Evolutionary conservation across 2,888 invertebrate species (phyloP).

Genomic region (Phragmatobia fuliginosa): DNA sequence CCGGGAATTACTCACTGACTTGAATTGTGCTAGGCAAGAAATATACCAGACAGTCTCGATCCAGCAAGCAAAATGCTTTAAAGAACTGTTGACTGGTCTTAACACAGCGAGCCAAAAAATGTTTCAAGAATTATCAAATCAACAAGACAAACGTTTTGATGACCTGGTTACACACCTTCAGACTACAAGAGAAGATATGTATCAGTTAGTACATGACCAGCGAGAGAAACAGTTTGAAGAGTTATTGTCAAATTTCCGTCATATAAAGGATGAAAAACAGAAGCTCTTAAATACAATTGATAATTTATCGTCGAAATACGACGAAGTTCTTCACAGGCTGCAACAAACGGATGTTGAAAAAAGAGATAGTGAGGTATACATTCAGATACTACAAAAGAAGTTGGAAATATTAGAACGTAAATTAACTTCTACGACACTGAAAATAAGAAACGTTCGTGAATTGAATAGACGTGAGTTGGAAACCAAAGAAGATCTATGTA

Average conservation of each 20-base stretch:
- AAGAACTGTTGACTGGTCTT: not conserved
- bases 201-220: not conserved
- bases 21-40: not conserved
- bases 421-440: not conserved
- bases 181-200: not conserved
- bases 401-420: not conserved
- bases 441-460: not conserved
- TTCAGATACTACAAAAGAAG: not conserved
- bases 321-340: not conserved
- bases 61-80: not conserved
- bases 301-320: not conserved
- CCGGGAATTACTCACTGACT: not conserved
- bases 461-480: not conserved
- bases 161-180: not conserved
- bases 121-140: not conserved
- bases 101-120: not conserved
- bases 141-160: not conserved
- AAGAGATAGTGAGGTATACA: not conserved
- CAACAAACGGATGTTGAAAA: not conserved
- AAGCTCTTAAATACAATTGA: not conserved
- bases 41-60: not conserved
- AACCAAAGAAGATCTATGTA: constrained; percentile 2
- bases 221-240: not conserved
- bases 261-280: not conserved
- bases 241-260: not conserved